Conservation (phyloP, 1,140 invertebrate genomes). For the Pseudachorutes palmiensis region DNA sequence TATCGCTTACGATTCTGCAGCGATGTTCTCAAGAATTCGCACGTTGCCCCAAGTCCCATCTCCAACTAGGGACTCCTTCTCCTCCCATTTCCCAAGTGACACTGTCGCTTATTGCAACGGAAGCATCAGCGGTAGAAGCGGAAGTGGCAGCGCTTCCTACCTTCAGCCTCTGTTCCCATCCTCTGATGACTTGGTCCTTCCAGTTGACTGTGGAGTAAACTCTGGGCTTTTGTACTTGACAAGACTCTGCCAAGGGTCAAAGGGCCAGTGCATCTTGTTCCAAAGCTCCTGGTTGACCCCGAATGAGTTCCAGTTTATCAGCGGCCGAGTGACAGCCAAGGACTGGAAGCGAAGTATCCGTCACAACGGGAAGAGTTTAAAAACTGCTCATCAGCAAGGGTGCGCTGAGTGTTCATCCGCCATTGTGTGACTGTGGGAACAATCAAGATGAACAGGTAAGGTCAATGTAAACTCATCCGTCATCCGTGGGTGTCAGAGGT, state of each 20-base stretch:
- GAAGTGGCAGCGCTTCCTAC: no score
- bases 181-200: constrained; percentile 28
- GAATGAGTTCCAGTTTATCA: constrained; percentile 49
- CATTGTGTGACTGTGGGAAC: constrained; percentile 43
- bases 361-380: constrained; percentile 49
- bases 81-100: no score
- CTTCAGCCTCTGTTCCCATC: constrained; percentile 1
- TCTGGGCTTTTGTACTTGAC: constrained; percentile 30
- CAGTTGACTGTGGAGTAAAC: constrained; percentile 36
- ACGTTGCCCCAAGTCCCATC: no score
- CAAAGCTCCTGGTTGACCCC: constrained; percentile 45
- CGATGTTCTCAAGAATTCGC: no score
- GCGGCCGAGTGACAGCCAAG: constrained; percentile 48
- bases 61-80: no score
- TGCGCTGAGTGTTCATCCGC: constrained; percentile 45
- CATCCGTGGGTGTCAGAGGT: no score
- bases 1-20: no score
- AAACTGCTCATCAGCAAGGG: constrained; percentile 48
- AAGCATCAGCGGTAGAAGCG: no score
- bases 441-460: constrained; percentile 20
- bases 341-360: constrained; percentile 48
- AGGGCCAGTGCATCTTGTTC: constrained; percentile 32
- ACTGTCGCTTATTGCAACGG: no score
- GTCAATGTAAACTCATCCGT: neutral
- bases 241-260: constrained; percentile 36